Percentiles rank a stretch among this genome's conserved stretches.
phyloP scores from a whole-genome alignment of 2,113 vertebrate genomes.

The Excalfactoria chinensis region DNA sequence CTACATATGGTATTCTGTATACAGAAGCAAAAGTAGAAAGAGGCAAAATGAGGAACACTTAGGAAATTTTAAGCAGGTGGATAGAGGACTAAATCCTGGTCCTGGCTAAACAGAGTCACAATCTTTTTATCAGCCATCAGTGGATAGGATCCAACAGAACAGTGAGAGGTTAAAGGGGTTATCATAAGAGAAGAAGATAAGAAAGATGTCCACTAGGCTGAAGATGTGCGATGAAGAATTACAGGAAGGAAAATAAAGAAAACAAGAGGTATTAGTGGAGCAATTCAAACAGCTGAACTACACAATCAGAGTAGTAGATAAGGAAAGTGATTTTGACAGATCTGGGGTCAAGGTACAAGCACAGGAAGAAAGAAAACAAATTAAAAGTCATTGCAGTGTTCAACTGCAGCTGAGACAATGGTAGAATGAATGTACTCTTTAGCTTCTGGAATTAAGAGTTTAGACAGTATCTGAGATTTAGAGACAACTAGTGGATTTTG shows the following conservation, averaged over 20 bases:
- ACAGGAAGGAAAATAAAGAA: constrained; percentile 5
- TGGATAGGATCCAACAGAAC: neutral
- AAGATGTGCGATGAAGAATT: neutral
- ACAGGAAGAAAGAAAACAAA: constrained; percentile 11
- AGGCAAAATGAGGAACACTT: neutral
- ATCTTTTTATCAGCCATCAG: neutral
- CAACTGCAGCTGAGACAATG: constrained; percentile 42
- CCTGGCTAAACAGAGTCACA: neutral
- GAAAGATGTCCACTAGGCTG: neutral
- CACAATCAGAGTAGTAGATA: neutral
- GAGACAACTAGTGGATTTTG: constrained; percentile 6
- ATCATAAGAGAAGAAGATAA: neutral
- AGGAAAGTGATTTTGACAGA: constrained; percentile 23
- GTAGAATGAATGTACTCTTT: constrained; percentile 32
- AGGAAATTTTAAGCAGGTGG: neutral
- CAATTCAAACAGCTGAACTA: neutral
- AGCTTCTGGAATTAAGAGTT: constrained; percentile 44
- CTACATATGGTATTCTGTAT: neutral
- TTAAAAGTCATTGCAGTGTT: constrained; percentile 44
- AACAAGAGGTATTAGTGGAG: neutral
- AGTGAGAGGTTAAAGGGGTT: neutral
- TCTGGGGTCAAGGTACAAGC: constrained; percentile 16
- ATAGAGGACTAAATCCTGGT: neutral
- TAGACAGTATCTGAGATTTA: constrained; percentile 5
- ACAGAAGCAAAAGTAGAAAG: neutral